phyloP scores from a whole-genome alignment of 2,888 invertebrate species.

The Ophion ventricosus region DNA sequence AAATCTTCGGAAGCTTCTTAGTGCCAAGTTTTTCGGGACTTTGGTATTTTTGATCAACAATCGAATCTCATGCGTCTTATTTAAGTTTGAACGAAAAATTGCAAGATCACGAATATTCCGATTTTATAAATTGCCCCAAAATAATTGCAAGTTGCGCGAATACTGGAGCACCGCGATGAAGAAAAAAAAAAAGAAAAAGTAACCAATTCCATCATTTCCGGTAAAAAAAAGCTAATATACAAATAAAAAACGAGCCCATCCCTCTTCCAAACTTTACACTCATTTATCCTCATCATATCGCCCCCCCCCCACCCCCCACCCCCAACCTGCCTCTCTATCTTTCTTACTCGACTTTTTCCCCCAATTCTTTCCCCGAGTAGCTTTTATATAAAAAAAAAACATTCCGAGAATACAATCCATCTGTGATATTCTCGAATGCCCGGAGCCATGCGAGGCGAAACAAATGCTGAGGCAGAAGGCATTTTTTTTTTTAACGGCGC shows the following conservation, averaged over 20 bases:
- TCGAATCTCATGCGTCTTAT: not conserved
- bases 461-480: not conserved
- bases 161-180: not conserved
- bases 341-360: slow-evolving; percentile 6
- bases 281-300: slow-evolving; percentile 15
- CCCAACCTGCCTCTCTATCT: too few relatives aligned
- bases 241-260: slow-evolving; percentile 39
- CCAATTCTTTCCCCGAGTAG: not conserved
- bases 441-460: not conserved
- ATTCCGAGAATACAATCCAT: slow-evolving; percentile 17
- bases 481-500: not conserved
- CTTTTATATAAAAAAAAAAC: not conserved
- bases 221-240: slow-evolving; percentile 16
- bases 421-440: slow-evolving; percentile 3
- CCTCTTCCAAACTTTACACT: slow-evolving; percentile 15
- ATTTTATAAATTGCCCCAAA: too few relatives aligned
- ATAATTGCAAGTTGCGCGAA: too few relatives aligned
- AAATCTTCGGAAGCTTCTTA: not conserved
- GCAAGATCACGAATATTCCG: too few relatives aligned
- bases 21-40: not conserved
- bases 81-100: too few relatives aligned
- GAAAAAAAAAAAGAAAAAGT: slow-evolving; percentile 18
- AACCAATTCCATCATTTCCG: not conserved
- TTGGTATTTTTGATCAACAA: not conserved
- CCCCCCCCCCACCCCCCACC: too few relatives aligned